These are phyloP conservation scores for Lagodon rhomboides DNA, from an alignment of 2,797 vertebrate species.

Conservation along the genomic window DNA sequence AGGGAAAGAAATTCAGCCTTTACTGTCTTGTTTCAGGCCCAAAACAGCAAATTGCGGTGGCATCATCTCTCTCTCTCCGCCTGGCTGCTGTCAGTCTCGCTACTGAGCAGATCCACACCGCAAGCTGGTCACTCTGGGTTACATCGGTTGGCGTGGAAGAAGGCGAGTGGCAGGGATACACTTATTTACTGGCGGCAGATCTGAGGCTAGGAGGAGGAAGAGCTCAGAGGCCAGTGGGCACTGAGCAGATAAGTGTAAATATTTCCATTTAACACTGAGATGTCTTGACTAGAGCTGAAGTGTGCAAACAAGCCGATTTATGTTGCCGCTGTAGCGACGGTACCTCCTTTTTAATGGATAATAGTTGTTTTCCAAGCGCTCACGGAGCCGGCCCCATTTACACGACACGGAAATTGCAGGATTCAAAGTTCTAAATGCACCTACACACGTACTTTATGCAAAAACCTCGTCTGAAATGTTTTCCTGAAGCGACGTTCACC, in stretches of 20 bases:
- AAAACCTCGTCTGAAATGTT: not conserved
- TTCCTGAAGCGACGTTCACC: not conserved
- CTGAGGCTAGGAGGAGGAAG: constrained; percentile 24
- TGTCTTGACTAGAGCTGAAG: not conserved
- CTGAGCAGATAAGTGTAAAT: constrained; percentile 30
- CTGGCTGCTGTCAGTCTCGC: constrained; percentile 4
- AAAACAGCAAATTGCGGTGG: constrained; percentile 14
- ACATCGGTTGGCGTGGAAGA: not conserved
- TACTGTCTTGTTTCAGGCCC: constrained; percentile 2
- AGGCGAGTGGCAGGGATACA: constrained; percentile 18
- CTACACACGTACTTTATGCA: not conserved
- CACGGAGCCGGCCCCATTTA: not conserved
- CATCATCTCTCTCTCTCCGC: constrained; percentile 10
- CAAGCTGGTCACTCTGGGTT: constrained; percentile 4
- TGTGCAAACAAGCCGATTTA: not conserved
- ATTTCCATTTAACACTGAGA: constrained; percentile 34
- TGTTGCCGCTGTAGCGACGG: not conserved
- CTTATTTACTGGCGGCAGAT: constrained; percentile 30
- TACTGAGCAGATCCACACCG: constrained; percentile 12
- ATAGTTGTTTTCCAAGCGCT: not conserved
- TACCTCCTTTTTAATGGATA: not conserved
- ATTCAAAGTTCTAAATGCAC: not conserved
- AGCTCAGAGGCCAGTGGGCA: constrained; percentile 22
- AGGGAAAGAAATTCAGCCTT: not conserved
- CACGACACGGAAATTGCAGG: not conserved